These are phyloP conservation scores for Bibio marci DNA, from an alignment of 2,888 invertebrate genomes.

Conservation along the genomic window DNA sequence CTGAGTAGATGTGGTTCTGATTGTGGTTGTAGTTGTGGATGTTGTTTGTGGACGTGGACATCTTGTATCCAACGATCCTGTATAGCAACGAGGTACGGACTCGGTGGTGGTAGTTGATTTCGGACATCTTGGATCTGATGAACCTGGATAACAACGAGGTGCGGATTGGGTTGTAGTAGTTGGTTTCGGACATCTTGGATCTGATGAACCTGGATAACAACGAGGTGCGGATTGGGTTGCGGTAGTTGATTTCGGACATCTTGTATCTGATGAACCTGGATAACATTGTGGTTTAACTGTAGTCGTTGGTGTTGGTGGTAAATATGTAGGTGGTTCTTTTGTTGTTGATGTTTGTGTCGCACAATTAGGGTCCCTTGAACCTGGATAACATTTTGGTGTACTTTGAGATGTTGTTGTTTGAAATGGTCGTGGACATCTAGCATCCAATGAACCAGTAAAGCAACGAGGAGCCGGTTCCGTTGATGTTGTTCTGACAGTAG, in stretches of 20 bases:
- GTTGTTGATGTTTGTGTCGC: conserved; percentile 14
- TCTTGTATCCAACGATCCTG: conserved; percentile 22
- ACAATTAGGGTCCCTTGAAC: conserved; percentile 9
- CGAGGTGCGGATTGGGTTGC: conserved; percentile 9
- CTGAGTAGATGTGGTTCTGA: conserved; percentile 6
- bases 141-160: conserved; percentile 21
- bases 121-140: conserved; percentile 19
- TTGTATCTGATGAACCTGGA: conserved; percentile 21
- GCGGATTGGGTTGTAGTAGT: conserved; percentile 15
- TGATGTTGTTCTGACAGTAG: conserved; percentile 4
- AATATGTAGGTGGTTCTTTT: conserved; percentile 11
- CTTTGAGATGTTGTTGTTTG: conserved; percentile 13
- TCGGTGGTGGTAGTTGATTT: conserved; percentile 12
- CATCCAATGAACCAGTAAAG: conserved; percentile 21
- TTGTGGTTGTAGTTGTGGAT: conserved; percentile 18
- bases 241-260: conserved; percentile 20
- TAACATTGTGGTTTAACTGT: conserved; percentile 14
- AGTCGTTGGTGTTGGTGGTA: conserved; percentile 7
- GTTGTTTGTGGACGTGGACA: conserved; percentile 27
- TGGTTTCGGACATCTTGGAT: conserved; percentile 25
- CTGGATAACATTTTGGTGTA: conserved; percentile 11
- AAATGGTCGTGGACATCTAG: conserved; percentile 12
- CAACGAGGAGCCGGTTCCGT: conserved; percentile 10
- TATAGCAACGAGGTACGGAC: conserved; percentile 19
- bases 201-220: conserved; percentile 19